Evolutionary conservation across 2,888 invertebrate species (phyloP), one percentile per base, ranked within the genome.

Genomic region (Halocaridina rubra): DNA sequence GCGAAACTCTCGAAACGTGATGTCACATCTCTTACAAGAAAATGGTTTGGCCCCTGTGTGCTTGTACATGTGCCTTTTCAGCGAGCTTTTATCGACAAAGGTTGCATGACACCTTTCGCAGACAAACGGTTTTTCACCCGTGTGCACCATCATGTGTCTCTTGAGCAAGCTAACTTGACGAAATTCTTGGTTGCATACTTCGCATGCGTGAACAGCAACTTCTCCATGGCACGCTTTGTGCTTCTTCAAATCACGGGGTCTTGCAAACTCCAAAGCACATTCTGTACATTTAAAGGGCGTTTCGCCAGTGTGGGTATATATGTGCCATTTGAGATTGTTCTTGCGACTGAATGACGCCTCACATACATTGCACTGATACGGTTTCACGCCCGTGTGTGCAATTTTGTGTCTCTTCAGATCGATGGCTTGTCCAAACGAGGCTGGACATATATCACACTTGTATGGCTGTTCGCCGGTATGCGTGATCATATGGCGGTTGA

Each of bases 391-490:
- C 3, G 85, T 81, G 57, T 85, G 85, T 19, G 85, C 80, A 30
- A 85, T 85, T 46, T 81, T 85, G 53, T 85, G 85, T 22, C 85
- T 64, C 53, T 85, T 85, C 22, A 85, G 59, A 30, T 85, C 85
- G 22, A 85, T 81, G 24, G 85, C 76, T 53, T 85, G 85, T 3
- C 85, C 85, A 53, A 85, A 85, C 19, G 85, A 71, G 8, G 85
- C 81, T 22, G 69, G 57, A 53, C 85, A 85, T 24, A 75, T 53
- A 72, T n/a, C 39, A 81, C 85, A 85, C 64, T 81, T 77, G 30
- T 81, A 85, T 24, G 85, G 85, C 77, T 85, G 85, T 39, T 85
- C 81, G n/a, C 85, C 85, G 7, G 80, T 81, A 76, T 85, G 85
- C 22, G 81, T 85, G 22, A 81, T 78, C 85, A 85, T 85, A 67